Conservation (phyloP, 2,888 invertebrate species). For the Plagodis dolabraria region DNA sequence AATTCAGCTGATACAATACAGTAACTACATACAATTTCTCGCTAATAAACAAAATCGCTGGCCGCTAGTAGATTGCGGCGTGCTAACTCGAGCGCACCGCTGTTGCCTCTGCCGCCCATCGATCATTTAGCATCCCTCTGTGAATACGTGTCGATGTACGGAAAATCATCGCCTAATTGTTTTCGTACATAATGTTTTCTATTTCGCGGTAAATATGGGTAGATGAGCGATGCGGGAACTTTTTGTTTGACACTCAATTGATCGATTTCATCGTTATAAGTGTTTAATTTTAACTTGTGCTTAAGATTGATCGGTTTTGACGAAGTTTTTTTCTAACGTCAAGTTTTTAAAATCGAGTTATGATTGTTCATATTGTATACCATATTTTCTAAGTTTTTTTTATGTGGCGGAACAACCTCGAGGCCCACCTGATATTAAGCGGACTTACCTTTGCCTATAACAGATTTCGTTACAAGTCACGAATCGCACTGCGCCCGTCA, state of each 20-base stretch:
- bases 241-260: constrained; percentile 18
- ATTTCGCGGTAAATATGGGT: constrained; percentile 12
- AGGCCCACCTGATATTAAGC: no score
- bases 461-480: no score
- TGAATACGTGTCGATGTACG: constrained; percentile 45
- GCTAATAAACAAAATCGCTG: constrained; percentile 5
- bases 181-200: constrained; percentile 30
- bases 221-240: constrained; percentile 28
- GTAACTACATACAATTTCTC: no score
- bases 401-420: no score
- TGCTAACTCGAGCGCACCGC: constrained; percentile 13
- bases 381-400: no score
- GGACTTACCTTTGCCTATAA: no score
- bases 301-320: constrained; percentile 1
- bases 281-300: constrained; percentile 14
- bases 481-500: no score
- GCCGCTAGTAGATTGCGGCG: constrained; percentile 13
- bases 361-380: no score
- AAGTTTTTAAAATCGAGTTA: no score
- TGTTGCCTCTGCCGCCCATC: constrained; percentile 36
- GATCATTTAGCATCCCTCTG: constrained; percentile 56
- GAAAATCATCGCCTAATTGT: constrained; percentile 51
- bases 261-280: constrained; percentile 17
- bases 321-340: neutral
- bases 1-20: no score